Evolutionary conservation across 2,888 invertebrate genomes (phyloP).

Genomic region (Linyphia triangularis): DNA sequence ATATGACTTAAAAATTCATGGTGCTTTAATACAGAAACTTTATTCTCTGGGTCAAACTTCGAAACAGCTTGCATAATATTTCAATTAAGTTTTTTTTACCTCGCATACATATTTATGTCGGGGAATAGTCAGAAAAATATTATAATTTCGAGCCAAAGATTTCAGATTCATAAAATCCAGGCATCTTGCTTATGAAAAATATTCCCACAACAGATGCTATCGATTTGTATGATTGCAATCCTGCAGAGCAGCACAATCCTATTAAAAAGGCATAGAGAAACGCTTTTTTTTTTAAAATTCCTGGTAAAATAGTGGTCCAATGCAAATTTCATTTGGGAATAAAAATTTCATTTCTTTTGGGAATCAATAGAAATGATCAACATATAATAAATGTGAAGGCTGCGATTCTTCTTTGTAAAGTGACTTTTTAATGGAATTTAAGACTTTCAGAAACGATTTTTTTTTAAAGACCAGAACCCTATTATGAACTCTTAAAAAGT

Average conservation of each 20-base stretch:
- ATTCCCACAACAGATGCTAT: constrained; percentile 16
- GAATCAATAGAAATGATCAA: background rate
- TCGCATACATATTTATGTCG: background rate
- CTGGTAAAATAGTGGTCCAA: background rate
- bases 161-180: background rate
- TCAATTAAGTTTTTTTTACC: background rate
- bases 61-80: background rate
- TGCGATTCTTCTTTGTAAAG: too few species aligned
- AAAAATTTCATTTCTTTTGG: background rate
- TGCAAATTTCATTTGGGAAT: background rate
- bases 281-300: background rate
- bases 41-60: too few species aligned
- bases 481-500: too few species aligned
- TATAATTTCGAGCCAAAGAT: background rate
- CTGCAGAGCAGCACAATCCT: background rate
- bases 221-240: constrained; percentile 27
- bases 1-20: too few species aligned
- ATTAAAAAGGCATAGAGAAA: constrained; percentile 42
- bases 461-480: too few species aligned
- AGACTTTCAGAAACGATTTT: too few species aligned
- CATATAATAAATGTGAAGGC: background rate
- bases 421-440: too few species aligned
- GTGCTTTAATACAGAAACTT: too few species aligned
- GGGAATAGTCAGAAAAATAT: background rate
- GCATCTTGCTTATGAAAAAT: background rate